A percentile compares a stretch with the other conserved stretches of the same genome.
Conservation (phyloP, 2,113 vertebrate genomes). For the Cryptotis parvus region DNA sequence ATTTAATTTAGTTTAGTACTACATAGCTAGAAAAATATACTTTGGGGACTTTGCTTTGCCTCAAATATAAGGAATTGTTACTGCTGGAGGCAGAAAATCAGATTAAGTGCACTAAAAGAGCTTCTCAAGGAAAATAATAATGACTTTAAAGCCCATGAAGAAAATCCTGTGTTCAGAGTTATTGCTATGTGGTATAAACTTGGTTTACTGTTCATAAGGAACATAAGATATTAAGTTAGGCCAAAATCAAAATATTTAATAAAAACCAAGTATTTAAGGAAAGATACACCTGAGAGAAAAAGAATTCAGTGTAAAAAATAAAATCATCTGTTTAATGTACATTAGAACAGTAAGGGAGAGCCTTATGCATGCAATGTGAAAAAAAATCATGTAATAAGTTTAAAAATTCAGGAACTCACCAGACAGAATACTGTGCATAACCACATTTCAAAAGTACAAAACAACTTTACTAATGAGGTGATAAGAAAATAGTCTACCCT, state of each 20-base stretch:
- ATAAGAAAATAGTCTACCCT: too few species aligned
- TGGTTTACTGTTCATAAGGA: background rate
- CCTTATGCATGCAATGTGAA: background rate
- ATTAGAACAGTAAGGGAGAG: background rate
- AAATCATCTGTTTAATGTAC: background rate
- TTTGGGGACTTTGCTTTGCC: background rate
- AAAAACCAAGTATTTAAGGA: background rate
- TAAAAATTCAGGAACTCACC: too few species aligned
- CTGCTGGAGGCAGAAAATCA: background rate
- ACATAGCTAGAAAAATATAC: background rate
- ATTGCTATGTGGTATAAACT: background rate
- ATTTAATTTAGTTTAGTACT: background rate
- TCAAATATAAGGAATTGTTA: background rate
- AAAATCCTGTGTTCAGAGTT: background rate
- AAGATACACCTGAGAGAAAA: background rate
- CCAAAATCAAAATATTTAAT: conserved; percentile 17
- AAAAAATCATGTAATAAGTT: background rate
- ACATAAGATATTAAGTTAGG: background rate
- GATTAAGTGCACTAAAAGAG: background rate
- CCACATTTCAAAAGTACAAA: too few species aligned
- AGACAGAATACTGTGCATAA: too few species aligned
- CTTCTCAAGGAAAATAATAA: background rate
- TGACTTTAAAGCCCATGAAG: background rate
- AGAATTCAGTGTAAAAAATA: background rate
- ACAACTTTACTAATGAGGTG: too few species aligned